These are phyloP conservation scores for Drosophila emarginata DNA, from an alignment of 2,888 invertebrate species.

Conservation along the genomic window DNA sequence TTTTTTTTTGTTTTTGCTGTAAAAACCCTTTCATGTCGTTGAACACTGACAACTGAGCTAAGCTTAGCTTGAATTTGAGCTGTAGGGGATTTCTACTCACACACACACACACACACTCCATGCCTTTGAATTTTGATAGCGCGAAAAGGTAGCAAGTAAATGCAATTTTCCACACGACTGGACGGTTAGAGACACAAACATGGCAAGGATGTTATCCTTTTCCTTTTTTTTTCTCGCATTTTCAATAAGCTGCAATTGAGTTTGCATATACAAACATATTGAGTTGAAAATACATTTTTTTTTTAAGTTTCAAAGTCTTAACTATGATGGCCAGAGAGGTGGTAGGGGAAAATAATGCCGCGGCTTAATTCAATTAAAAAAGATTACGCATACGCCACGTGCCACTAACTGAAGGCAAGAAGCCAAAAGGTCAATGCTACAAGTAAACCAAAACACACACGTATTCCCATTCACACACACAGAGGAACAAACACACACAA, in stretches of 20 bases:
- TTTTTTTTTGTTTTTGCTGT: conserved; percentile 1
- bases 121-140: conserved; percentile 28
- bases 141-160: conserved; percentile 49
- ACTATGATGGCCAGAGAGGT: neutral
- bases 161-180: conserved; percentile 79
- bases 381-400: conserved; percentile 71
- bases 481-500: neutral
- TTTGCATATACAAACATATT: conserved; percentile 58
- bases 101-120: neutral
- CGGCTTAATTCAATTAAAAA: conserved; percentile 74
- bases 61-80: conserved; percentile 31
- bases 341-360: conserved; percentile 59
- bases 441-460: neutral
- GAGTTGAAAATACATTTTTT: conserved; percentile 28
- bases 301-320: conserved; percentile 12
- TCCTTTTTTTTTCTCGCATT: conserved; percentile 23
- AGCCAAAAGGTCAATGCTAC: conserved; percentile 67
- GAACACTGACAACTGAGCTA: conserved; percentile 32
- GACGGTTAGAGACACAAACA: conserved; percentile 43
- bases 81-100: conserved; percentile 53
- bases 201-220: neutral
- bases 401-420: conserved; percentile 13
- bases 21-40: conserved; percentile 69
- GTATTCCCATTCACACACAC: neutral
- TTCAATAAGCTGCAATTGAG: conserved; percentile 63